These are phyloP conservation scores for Pharmacophagus antenor DNA, from an alignment of 2,888 invertebrate genomes.

Conservation along the genomic window DNA sequence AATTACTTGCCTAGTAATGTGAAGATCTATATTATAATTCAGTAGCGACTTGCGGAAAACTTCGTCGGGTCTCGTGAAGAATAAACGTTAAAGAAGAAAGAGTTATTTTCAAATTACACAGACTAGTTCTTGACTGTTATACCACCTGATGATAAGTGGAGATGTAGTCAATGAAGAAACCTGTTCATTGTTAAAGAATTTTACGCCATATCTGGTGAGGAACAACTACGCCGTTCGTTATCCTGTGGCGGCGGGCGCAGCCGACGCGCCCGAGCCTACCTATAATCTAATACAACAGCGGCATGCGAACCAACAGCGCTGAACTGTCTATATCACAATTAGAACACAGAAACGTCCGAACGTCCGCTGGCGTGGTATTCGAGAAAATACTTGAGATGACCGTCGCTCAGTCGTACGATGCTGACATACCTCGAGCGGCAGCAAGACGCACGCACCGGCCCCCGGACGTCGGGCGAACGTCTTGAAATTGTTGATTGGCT, in stretches of 20 bases:
- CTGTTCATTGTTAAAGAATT: too few species aligned
- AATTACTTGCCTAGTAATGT: too few species aligned
- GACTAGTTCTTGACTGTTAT: too few species aligned
- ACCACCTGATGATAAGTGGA: too few species aligned
- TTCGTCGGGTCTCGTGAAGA: too few species aligned
- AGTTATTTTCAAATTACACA: too few species aligned
- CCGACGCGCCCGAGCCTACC: not conserved
- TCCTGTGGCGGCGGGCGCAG: not conserved
- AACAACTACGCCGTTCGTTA: too few species aligned
- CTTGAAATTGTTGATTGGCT: conserved; percentile 75
- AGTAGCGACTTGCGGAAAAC: too few species aligned
- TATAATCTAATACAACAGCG: not conserved
- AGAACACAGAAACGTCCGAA: conserved; percentile 25
- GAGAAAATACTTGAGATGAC: conserved; percentile 41
- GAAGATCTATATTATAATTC: too few species aligned
- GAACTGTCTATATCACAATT: conserved; percentile 19
- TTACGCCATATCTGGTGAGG: too few species aligned
- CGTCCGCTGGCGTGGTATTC: conserved; percentile 26
- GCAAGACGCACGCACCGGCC: conserved; percentile 39
- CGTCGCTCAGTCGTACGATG: conserved; percentile 34
- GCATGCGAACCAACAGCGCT: conserved; percentile 5
- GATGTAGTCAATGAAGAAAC: too few species aligned
- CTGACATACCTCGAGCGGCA: conserved; percentile 33
- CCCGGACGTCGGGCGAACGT: conserved; percentile 57
- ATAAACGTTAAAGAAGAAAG: too few species aligned